These are phyloP conservation scores for Eucera pruinosa DNA, from an alignment of 2,888 invertebrate species.

Conservation along the genomic window DNA sequence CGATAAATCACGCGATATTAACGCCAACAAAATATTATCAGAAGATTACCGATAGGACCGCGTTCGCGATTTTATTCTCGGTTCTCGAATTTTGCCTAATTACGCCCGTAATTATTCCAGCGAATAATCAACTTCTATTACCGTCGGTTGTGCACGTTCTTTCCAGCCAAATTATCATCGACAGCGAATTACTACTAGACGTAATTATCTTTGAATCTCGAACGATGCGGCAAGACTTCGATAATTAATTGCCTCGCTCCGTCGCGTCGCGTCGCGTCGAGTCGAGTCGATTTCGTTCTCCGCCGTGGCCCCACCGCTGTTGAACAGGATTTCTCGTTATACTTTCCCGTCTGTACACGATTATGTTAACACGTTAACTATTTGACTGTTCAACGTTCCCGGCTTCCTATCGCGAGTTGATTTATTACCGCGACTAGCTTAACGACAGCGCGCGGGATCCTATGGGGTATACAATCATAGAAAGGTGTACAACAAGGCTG, in stretches of 20 bases:
- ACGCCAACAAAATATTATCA: not conserved
- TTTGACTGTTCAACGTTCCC: slow-evolving; percentile 40
- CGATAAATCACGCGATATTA: slow-evolving; percentile 17
- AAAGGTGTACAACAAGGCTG: slow-evolving; percentile 32
- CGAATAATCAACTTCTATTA: slow-evolving; percentile 17
- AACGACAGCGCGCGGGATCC: slow-evolving; percentile 44
- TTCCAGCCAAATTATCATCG: slow-evolving; percentile 43
- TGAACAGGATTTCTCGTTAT: slow-evolving; percentile 11
- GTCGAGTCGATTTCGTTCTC: slow-evolving; percentile 32
- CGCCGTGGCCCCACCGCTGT: not conserved
- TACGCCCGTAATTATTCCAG: not conserved
- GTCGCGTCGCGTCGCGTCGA: slow-evolving; percentile 6
- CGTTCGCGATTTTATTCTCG: not conserved
- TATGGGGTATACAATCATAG: no score
- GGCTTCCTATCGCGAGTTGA: slow-evolving; percentile 48
- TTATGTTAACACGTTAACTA: slow-evolving; percentile 54
- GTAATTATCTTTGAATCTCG: slow-evolving; percentile 22
- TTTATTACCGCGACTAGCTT: slow-evolving; percentile 40
- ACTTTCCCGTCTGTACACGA: slow-evolving; percentile 24
- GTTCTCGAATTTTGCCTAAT: not conserved
- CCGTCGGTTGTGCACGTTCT: not conserved
- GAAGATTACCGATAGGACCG: slow-evolving; percentile 6
- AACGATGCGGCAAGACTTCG: slow-evolving; percentile 14
- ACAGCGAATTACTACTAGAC: slow-evolving; percentile 28
- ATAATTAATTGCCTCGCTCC: slow-evolving; percentile 46